phyloP scores from a whole-genome alignment of 2,888 invertebrate genomes.

The Pteria penguin region DNA sequence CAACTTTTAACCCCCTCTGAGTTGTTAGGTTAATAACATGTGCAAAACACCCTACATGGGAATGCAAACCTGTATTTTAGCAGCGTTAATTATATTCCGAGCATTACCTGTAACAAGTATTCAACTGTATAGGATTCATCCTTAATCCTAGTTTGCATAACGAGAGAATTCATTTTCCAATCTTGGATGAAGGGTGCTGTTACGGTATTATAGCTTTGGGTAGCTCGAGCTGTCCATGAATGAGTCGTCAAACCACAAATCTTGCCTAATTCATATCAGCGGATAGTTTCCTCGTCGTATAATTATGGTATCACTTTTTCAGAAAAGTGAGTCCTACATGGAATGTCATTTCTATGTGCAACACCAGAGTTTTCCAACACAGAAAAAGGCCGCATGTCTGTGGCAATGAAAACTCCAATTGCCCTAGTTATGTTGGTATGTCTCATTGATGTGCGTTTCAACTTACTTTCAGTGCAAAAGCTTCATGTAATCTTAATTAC shows the following conservation, averaged over 20 bases:
- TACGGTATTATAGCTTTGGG: slow-evolving; percentile 9
- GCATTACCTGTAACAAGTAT: slow-evolving; percentile 36
- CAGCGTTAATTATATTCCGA: slow-evolving; percentile 36
- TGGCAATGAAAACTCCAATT: slow-evolving; percentile 15
- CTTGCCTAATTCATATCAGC: slow-evolving; percentile 7
- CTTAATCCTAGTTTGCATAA: neutral
- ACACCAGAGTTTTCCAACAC: slow-evolving; percentile 31
- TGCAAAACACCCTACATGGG: slow-evolving; percentile 40
- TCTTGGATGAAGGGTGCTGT: slow-evolving; percentile 3
- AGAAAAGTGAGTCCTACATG: slow-evolving; percentile 31
- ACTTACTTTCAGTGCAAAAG: no score
- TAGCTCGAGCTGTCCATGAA: slow-evolving; percentile 10
- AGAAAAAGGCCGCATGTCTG: slow-evolving; percentile 31
- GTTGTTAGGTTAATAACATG: slow-evolving; percentile 40
- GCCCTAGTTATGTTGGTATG: neutral
- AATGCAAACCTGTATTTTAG: slow-evolving; percentile 23
- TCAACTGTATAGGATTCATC: slow-evolving; percentile 1
- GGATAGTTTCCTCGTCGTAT: slow-evolving; percentile 7
- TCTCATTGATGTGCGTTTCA: no score
- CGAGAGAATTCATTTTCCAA: neutral
- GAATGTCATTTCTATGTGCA: slow-evolving; percentile 34
- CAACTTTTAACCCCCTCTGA: slow-evolving; percentile 22
- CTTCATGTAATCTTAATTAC: no score
- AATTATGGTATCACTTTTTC: slow-evolving; percentile 32
- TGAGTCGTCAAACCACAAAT: slow-evolving; percentile 1